A percentile compares a stretch with the other conserved stretches of the same genome.
These are phyloP conservation scores for Elephas maximus DNA, from an alignment of 2,113 vertebrate species.

Conservation along the genomic window DNA sequence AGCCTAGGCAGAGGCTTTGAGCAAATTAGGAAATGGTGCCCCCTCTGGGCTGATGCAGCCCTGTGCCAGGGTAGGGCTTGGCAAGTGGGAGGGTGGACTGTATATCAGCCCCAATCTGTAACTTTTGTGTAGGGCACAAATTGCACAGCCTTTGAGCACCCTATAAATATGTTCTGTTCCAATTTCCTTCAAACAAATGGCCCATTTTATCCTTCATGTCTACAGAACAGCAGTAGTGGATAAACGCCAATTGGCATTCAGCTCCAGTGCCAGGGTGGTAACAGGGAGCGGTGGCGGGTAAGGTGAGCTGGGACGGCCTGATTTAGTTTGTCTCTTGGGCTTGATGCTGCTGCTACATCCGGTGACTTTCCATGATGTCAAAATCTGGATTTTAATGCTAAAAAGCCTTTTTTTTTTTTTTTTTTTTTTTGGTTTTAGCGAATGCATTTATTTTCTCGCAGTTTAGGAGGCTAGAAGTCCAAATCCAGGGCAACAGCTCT, in stretches of 20 bases:
- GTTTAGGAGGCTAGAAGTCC: too few relatives aligned
- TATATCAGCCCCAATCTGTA: background rate
- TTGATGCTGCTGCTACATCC: background rate
- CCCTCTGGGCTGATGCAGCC: background rate
- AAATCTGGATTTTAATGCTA: background rate
- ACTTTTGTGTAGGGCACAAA: background rate
- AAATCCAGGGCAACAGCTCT: too few relatives aligned
- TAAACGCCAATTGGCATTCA: background rate
- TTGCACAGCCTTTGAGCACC: background rate
- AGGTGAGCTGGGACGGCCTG: too few relatives aligned
- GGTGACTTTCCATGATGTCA: background rate
- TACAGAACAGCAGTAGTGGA: background rate
- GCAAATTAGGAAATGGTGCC: background rate
- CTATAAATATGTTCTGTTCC: background rate
- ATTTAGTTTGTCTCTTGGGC: background rate
- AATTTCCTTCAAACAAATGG: background rate
- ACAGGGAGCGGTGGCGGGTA: background rate
- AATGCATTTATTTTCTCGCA: too few relatives aligned
- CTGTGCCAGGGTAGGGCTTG: rapidly evolving
- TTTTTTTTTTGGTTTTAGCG: too few relatives aligned
- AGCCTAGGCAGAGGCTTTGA: background rate
- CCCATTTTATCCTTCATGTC: background rate
- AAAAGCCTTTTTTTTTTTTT: too few relatives aligned
- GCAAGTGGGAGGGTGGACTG: background rate
- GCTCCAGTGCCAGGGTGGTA: background rate